These are phyloP conservation scores for Steatornis caripensis DNA, from an alignment of 2,113 vertebrate genomes.

Conservation along the genomic window DNA sequence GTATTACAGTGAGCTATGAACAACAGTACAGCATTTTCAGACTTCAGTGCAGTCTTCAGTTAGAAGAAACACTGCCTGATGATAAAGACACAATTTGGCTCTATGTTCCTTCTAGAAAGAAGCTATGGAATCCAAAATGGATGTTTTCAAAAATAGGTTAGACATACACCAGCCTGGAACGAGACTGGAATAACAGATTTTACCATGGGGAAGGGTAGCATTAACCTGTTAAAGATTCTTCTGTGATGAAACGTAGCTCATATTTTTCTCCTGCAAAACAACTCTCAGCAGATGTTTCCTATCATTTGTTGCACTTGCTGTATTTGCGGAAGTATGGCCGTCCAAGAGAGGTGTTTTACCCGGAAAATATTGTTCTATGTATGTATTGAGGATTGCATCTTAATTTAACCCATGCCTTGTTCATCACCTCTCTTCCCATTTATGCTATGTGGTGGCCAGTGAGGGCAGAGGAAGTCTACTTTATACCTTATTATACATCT, in stretches of 20 bases:
- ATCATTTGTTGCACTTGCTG: neutral
- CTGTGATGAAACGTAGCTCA: neutral
- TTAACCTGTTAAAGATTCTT: neutral
- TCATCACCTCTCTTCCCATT: neutral
- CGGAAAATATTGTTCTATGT: neutral
- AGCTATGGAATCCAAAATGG: neutral
- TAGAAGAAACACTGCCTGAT: neutral
- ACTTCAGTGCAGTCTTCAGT: neutral
- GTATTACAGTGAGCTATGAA: neutral
- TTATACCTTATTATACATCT: neutral
- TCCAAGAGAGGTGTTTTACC: neutral
- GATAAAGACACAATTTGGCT: neutral
- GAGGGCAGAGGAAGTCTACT: neutral
- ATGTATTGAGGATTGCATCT: neutral
- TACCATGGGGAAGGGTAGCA: neutral
- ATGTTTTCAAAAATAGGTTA: neutral
- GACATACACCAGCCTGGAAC: neutral
- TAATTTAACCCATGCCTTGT: neutral
- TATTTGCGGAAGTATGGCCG: neutral
- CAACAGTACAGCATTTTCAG: neutral
- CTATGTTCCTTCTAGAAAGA: slow-evolving; percentile 21
- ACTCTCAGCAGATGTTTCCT: neutral
- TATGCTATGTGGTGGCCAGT: neutral
- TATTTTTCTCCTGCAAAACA: neutral
- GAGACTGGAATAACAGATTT: neutral